Base-by-base conservation (phyloP, 2,113 vertebrate genomes). In the Peromyscus leucopus region DNA sequence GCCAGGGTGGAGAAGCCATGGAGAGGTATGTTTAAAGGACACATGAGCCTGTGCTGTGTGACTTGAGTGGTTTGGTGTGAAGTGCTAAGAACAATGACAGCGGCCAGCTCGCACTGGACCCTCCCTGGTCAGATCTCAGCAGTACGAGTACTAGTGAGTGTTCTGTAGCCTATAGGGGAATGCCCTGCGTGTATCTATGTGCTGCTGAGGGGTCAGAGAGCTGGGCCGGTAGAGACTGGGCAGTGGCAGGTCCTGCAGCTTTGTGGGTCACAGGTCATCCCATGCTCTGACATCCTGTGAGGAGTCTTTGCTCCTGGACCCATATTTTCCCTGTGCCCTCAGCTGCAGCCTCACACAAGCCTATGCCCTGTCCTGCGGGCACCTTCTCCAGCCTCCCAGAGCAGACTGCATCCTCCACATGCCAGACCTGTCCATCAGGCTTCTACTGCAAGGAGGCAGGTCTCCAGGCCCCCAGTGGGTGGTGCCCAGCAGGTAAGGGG, bases 341-440 rank as follows among this genome's bases (percentile, higher is more conserved):
- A 99, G 99, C 96, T 71, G 98, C 99, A 94, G 99, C 99, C 2
- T 99, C 99, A 59, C 97, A 87, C 78, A 97, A 91, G 10, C 99
- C 99, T 15, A 97, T 89, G 24, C 97, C 96, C 3, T 99, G 99
- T 97, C 99, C 99, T 24, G 95, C 97, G 0, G 99, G 99, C 39
- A 99, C 99, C 39, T 99, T 99, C 97, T 99, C 99, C 39, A 93
- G 98, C 90, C 96, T 98, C 11, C 92, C 94, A 8, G 98, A 99
- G 72, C 98, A 99, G 76, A 98, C 96, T 16, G 93, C 7, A 0
- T 93, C 96, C 59, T 98, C 98, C 1, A 98, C 98, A 31, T 99
- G 99, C 98, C 99, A 98, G 89, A 89, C 97, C 22, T 99, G 99
- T 93, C 98, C 98, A 15, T 98, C 97, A 5, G 99, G 99, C 48